Percentiles rank a stretch among this genome's conserved stretches.
Conservation (phyloP, 1,140 invertebrate species). For the Helicoverpa zea region DNA sequence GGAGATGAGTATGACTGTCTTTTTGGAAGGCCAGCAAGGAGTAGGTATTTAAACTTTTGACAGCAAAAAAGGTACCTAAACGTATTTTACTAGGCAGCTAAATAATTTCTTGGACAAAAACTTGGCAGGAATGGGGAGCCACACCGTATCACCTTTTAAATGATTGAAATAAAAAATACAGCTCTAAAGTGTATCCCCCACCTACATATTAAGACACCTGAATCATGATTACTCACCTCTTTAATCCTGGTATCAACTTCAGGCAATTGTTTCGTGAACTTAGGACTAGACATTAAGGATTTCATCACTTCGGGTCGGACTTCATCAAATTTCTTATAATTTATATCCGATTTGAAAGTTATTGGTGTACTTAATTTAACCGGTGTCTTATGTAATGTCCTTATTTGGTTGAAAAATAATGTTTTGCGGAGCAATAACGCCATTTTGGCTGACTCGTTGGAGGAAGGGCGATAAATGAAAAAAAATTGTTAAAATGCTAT, state of each 20-base stretch:
- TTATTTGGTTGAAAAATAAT: slow-evolving; percentile 6
- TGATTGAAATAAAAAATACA: too few relatives aligned
- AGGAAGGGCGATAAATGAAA: too few relatives aligned
- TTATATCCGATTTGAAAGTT: not conserved
- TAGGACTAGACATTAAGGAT: not conserved
- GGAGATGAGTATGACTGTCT: too few relatives aligned
- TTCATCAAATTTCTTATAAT: not conserved
- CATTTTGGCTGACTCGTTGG: not conserved
- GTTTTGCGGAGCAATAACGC: not conserved
- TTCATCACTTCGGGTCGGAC: not conserved
- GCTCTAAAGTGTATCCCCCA: too few relatives aligned
- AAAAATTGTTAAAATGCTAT: not conserved
- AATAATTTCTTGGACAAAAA: too few relatives aligned
- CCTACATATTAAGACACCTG: too few relatives aligned
- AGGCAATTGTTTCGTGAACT: not conserved
- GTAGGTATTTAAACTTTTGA: too few relatives aligned
- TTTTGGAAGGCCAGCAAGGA: too few relatives aligned
- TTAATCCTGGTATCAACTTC: not conserved
- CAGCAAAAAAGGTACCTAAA: too few relatives aligned
- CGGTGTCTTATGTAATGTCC: not conserved
- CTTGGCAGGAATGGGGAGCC: too few relatives aligned
- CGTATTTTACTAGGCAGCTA: too few relatives aligned
- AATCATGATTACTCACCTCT: not conserved
- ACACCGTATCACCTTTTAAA: too few relatives aligned
- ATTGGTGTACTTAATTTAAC: not conserved